These are phyloP conservation scores for Torymus texanus DNA, from an alignment of 2,888 invertebrate genomes.

Conservation along the genomic window DNA sequence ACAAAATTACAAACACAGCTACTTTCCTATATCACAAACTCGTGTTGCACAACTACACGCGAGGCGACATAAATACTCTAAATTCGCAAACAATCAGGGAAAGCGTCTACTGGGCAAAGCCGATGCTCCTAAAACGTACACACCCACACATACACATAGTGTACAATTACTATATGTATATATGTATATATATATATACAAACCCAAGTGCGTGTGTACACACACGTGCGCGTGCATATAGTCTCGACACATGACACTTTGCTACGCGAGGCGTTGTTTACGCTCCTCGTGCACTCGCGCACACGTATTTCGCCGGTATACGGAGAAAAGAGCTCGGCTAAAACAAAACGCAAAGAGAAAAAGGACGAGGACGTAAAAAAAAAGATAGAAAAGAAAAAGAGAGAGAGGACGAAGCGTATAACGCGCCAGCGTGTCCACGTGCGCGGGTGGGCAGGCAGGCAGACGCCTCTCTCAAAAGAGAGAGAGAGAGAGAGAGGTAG, in stretches of 20 bases:
- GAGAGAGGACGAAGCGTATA: neutral
- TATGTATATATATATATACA: no score
- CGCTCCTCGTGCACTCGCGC: neutral
- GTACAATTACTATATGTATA: no score
- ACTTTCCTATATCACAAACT: no score
- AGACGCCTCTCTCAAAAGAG: neutral
- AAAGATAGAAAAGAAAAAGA: conserved; percentile 26
- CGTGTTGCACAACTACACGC: no score
- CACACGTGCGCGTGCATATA: neutral
- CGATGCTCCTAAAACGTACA: no score
- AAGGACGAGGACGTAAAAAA: neutral
- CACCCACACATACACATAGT: no score
- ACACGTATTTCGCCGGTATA: conserved; percentile 17
- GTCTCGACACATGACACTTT: conserved; percentile 32
- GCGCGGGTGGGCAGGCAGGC: neutral
- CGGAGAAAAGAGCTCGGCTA: neutral
- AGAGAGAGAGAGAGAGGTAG: neutral
- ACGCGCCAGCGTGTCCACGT: neutral
- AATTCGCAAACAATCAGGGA: conserved; percentile 13
- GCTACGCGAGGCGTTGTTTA: conserved; percentile 26
- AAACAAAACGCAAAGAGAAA: neutral
- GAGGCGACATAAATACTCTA: no score
- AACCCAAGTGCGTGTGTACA: no score
- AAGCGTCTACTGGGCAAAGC: neutral
- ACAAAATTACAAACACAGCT: no score